Conservation (phyloP, 2,888 invertebrate genomes). For the Diarsia mendica region DNA sequence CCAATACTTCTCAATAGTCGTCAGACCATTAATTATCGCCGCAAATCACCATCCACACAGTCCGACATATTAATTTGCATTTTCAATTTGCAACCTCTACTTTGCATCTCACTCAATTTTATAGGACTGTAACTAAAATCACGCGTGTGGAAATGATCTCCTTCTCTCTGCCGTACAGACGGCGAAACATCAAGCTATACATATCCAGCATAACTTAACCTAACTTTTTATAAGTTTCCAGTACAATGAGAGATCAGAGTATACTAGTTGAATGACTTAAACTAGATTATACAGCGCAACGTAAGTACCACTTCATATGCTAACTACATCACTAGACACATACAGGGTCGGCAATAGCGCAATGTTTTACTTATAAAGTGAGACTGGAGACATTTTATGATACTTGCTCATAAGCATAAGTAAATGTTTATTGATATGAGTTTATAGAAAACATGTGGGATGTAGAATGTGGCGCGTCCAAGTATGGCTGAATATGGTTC, state of each 20-base stretch:
- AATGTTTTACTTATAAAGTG: conserved; percentile 23
- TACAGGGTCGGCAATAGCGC: background rate
- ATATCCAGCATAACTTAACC: too few species aligned
- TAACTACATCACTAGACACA: conserved; percentile 18
- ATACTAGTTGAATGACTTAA: background rate
- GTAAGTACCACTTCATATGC: conserved; percentile 14
- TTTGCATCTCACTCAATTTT: conserved; percentile 11
- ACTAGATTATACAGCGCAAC: conserved; percentile 7
- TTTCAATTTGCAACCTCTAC: conserved; percentile 26
- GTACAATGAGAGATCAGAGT: too few species aligned
- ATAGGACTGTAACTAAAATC: conserved; percentile 26
- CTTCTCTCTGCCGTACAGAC: background rate
- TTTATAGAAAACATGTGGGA: conserved; percentile 22
- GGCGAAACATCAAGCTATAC: too few species aligned
- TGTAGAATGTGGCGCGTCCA: background rate
- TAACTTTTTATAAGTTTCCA: too few species aligned
- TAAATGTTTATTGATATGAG: conserved; percentile 25
- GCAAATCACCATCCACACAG: background rate
- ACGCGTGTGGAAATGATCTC: conserved; percentile 43
- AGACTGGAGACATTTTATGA: conserved; percentile 15
- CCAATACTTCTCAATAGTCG: background rate
- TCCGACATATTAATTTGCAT: background rate
- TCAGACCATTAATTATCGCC: background rate
- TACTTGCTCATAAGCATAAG: conserved; percentile 13
- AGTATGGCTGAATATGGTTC: background rate